These are phyloP conservation scores for Anniella stebbinsi DNA, from an alignment of 2,797 vertebrate species.

Conservation along the genomic window DNA sequence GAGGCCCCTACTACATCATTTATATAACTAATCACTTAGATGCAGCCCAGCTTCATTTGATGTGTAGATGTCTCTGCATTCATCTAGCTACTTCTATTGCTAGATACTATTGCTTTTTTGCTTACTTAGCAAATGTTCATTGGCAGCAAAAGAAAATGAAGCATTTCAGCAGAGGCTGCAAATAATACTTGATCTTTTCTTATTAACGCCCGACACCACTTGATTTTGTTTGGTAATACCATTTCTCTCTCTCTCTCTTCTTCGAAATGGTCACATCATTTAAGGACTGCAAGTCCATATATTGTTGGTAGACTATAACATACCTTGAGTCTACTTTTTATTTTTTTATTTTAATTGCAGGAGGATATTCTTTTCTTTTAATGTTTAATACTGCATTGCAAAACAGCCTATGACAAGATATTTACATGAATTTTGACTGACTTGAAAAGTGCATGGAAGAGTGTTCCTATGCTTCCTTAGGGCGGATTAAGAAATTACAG, in stretches of 20 bases:
- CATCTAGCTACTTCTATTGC: neutral
- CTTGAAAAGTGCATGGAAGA: neutral
- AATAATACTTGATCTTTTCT: neutral
- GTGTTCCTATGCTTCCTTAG: neutral
- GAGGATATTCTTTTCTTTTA: neutral
- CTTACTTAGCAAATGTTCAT: neutral
- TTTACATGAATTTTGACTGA: neutral
- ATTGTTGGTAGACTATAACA: neutral
- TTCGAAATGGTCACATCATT: neutral
- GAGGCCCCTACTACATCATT: conserved; percentile 1
- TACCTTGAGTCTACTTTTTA: neutral
- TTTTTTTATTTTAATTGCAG: neutral
- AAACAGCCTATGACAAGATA: neutral
- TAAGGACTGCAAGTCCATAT: neutral
- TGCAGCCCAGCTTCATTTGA: neutral
- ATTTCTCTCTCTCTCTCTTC: neutral
- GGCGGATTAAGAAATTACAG: conserved; percentile 8
- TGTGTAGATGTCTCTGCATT: neutral
- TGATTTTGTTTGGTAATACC: neutral
- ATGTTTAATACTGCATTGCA: neutral
- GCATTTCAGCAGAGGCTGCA: neutral
- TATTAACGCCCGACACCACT: neutral
- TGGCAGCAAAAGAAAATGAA: neutral
- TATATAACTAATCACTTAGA: neutral
- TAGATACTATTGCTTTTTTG: neutral